phyloP scores from a whole-genome alignment of 2,113 vertebrate species.

The Heterotis niloticus region DNA sequence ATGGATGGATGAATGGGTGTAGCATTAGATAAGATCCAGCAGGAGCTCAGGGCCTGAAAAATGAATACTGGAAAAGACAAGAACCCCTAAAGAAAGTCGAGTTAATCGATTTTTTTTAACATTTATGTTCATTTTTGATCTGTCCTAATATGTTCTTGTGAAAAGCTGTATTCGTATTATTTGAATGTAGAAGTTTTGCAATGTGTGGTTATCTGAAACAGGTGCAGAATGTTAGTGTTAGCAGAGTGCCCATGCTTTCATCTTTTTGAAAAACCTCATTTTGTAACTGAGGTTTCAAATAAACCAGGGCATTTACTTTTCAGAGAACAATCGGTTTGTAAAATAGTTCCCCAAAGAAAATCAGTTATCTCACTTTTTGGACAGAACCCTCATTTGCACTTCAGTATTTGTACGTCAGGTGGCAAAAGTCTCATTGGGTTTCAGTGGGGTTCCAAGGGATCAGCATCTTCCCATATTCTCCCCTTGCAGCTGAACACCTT shows the following conservation, averaged over 20 bases:
- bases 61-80: too few relatives aligned
- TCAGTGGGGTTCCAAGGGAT: neutral
- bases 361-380: slow-evolving; percentile 8
- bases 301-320: neutral
- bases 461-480: too few relatives aligned
- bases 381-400: neutral
- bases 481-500: neutral
- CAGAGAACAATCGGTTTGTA: slow-evolving; percentile 5
- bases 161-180: too few relatives aligned
- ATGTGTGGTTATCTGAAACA: neutral
- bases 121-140: too few relatives aligned
- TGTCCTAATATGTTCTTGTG: too few relatives aligned
- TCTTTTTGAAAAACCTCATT: too few relatives aligned
- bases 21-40: too few relatives aligned
- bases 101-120: too few relatives aligned
- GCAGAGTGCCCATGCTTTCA: neutral
- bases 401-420: neutral
- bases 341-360: slow-evolving; percentile 13
- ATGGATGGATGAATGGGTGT: too few relatives aligned
- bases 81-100: too few relatives aligned
- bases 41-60: too few relatives aligned
- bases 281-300: neutral
- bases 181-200: neutral
- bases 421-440: neutral
- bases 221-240: neutral